These are phyloP conservation scores for Coregonus ussuriensis DNA, from an alignment of 2,797 vertebrate species.

Conservation along the genomic window DNA sequence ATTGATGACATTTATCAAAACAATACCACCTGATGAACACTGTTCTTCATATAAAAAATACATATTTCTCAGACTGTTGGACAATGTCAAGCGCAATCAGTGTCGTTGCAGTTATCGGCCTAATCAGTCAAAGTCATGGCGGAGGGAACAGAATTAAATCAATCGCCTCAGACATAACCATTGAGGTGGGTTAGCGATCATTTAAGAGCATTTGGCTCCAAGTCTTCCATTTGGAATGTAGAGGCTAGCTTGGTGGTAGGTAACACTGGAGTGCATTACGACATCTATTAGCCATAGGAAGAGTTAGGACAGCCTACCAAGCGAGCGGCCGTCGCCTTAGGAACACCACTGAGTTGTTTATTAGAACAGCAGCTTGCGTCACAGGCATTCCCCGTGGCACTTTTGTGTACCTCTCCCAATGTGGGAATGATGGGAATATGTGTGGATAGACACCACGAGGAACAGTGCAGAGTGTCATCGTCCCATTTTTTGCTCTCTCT, in stretches of 20 bases:
- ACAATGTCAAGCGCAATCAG: slow-evolving; percentile 82
- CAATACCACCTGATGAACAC: no score
- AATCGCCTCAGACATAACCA: slow-evolving; percentile 85
- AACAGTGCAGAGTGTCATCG: slow-evolving; percentile 35
- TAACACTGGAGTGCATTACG: slow-evolving; percentile 79
- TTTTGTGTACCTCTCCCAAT: slow-evolving; percentile 19
- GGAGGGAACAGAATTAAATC: slow-evolving; percentile 86
- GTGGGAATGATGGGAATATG: slow-evolving; percentile 31
- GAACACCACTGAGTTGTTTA: slow-evolving; percentile 67
- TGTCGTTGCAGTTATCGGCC: slow-evolving; percentile 82
- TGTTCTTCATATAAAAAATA: background rate
- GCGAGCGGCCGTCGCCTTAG: slow-evolving; percentile 70
- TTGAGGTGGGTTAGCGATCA: slow-evolving; percentile 78
- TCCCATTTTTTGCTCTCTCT: slow-evolving; percentile 27
- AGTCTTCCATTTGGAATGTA: slow-evolving; percentile 80
- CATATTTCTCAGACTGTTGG: slow-evolving; percentile 70
- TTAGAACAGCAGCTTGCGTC: slow-evolving; percentile 60
- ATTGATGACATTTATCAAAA: no score
- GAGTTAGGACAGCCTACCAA: slow-evolving; percentile 75
- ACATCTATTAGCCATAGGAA: slow-evolving; percentile 77
- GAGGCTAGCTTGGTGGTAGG: slow-evolving; percentile 74
- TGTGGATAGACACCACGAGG: slow-evolving; percentile 17
- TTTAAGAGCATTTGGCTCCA: slow-evolving; percentile 74
- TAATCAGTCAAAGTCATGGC: slow-evolving; percentile 86
- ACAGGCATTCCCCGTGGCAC: slow-evolving; percentile 44